Percentiles rank a stretch among this genome's conserved stretches.
Evolutionary conservation across 2,888 invertebrate species (phyloP).

Genomic region (Callimorpha dominula): DNA sequence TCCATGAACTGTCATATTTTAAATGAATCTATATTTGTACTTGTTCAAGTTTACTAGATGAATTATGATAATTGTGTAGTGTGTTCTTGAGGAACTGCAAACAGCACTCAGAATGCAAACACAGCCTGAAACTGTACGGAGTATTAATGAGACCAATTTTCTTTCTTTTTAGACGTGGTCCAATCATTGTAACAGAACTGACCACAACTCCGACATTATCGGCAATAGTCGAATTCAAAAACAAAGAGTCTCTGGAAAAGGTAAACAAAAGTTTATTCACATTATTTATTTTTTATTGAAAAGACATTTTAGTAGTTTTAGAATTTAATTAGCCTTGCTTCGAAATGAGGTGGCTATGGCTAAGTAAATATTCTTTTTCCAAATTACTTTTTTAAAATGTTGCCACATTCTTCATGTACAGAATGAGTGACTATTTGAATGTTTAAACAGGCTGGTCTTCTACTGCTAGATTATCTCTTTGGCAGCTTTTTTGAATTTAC

Average conservation of each 20-base stretch:
- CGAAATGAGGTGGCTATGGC: conserved; percentile 62
- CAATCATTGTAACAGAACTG: conserved; percentile 87
- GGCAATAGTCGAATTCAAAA: conserved; percentile 87
- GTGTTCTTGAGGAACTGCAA: conserved; percentile 69
- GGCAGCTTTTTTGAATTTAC: conserved; percentile 37
- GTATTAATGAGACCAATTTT: conserved; percentile 83
- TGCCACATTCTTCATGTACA: conserved; percentile 62
- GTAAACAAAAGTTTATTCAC: conserved; percentile 84
- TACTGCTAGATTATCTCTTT: conserved; percentile 57
- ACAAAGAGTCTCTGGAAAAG: conserved; percentile 86
- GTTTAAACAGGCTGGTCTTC: conserved; percentile 80
- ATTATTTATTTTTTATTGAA: conserved; percentile 68
- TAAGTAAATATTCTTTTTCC: conserved; percentile 66
- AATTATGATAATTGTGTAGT: conserved; percentile 44
- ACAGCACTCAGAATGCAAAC: conserved; percentile 65
- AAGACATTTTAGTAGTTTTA: conserved; percentile 54
- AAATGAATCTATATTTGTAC: conserved; percentile 52
- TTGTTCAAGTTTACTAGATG: conserved; percentile 47
- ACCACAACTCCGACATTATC: conserved; percentile 87
- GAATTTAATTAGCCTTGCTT: conserved; percentile 54
- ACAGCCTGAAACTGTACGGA: conserved; percentile 64
- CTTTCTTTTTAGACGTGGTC: conserved; percentile 87
- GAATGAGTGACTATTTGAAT: conserved; percentile 85
- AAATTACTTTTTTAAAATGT: conserved; percentile 65
- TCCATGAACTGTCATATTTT: conserved; percentile 60